Conservation (phyloP, 2,797 vertebrate species). For the Sebastes miniatus region DNA sequence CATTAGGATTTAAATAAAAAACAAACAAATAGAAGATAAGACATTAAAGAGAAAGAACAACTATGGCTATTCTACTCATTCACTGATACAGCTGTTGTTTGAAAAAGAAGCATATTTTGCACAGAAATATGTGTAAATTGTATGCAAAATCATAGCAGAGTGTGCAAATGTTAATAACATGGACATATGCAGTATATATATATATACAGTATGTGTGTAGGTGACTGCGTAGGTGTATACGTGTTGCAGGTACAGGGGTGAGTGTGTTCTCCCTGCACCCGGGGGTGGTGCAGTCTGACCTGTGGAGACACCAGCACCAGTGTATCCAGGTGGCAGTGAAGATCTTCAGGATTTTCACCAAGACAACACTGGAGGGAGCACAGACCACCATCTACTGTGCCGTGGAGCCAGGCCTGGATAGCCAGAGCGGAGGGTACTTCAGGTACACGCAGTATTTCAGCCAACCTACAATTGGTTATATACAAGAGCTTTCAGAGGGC, state of each 20-base stretch:
- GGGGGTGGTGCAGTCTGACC: constrained; percentile 83
- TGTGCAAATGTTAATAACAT: neutral
- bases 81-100: neutral
- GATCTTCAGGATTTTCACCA: constrained; percentile 79
- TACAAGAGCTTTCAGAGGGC: neutral
- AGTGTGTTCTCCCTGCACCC: constrained; percentile 83
- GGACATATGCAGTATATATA: neutral
- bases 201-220: neutral
- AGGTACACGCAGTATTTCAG: constrained; percentile 67
- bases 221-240: neutral
- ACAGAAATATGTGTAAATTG: neutral
- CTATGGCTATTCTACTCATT: neutral
- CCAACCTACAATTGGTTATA: neutral
- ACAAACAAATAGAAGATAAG: neutral
- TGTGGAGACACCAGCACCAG: constrained; percentile 81
- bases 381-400: constrained; percentile 84
- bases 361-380: constrained; percentile 81
- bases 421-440: constrained; percentile 81
- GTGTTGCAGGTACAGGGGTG: constrained; percentile 70
- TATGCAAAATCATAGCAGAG: neutral
- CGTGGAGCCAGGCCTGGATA: constrained; percentile 79
- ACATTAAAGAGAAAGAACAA: neutral
- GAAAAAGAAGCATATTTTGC: neutral
- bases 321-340: constrained; percentile 78
- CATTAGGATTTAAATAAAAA: neutral